Conservation (phyloP, 2,113 vertebrate species). For the Seriola quinqueradiata region DNA sequence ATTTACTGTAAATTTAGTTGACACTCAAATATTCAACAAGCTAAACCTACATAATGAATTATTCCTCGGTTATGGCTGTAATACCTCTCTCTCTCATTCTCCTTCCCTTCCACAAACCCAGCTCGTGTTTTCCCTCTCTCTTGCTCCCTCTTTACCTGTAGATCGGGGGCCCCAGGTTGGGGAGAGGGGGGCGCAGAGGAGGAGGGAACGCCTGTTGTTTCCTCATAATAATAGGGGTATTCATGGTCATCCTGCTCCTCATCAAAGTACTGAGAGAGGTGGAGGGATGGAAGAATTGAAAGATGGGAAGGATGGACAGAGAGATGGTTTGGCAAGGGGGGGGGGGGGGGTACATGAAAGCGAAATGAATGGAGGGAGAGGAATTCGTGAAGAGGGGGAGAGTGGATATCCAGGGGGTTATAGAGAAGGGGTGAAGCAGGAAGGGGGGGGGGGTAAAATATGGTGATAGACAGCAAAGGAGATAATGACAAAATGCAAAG, state of each 20-base stretch:
- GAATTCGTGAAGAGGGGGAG: conserved; percentile 40
- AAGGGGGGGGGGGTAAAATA: conserved; percentile 1
- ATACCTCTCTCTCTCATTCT: conserved; percentile 52
- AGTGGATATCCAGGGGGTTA: conserved; percentile 12
- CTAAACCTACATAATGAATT: background rate
- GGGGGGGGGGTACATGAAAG: conserved; percentile 12
- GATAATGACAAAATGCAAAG: conserved; percentile 41
- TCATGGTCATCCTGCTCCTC: conserved; percentile 85
- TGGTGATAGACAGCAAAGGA: conserved; percentile 23
- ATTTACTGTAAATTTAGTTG: background rate
- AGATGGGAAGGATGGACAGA: conserved; percentile 35
- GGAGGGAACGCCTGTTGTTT: conserved; percentile 75
- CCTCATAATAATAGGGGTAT: conserved; percentile 84
- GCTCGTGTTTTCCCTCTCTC: conserved; percentile 55
- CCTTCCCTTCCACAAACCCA: conserved; percentile 64
- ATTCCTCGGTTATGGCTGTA: background rate
- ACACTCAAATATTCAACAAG: background rate
- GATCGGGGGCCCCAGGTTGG: conserved; percentile 56
- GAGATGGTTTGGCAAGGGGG: conserved; percentile 6
- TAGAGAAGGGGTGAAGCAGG: conserved; percentile 11
- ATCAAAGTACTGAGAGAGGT: conserved; percentile 83
- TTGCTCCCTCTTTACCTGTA: conserved; percentile 77
- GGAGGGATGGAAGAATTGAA: conserved; percentile 49
- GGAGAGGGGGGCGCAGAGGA: conserved; percentile 62
- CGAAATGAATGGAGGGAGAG: conserved; percentile 29